Conservation (phyloP, 2,888 invertebrate genomes). For the Sphaerophoria rueppellii region DNA sequence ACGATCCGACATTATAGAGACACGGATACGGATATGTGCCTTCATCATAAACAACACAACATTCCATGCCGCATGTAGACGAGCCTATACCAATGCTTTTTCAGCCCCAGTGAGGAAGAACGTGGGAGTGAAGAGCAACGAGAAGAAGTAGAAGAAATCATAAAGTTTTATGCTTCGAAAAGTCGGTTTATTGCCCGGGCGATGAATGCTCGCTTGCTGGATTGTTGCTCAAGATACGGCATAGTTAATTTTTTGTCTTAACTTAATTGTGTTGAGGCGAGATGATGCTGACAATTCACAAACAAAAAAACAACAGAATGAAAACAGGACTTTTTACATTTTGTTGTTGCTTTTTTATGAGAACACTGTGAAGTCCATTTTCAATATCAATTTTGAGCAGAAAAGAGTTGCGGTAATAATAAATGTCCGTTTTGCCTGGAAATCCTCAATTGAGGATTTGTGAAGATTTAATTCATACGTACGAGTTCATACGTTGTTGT, state of each 20-base stretch:
- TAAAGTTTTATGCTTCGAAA: conserved; percentile 71
- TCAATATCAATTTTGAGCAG: conserved; percentile 1
- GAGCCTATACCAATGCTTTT: conserved; percentile 20
- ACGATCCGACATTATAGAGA: conserved; percentile 36
- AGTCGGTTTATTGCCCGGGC: conserved; percentile 67
- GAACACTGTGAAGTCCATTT: not conserved
- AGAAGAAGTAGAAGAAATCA: conserved; percentile 63
- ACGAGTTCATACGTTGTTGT: no score
- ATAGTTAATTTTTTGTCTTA: conserved; percentile 58
- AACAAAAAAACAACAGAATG: not conserved
- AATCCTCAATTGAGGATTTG: no score
- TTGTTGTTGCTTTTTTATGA: conserved; percentile 21
- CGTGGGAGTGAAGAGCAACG: not conserved
- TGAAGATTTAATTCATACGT: no score
- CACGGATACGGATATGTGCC: conserved; percentile 47
- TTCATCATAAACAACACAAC: conserved; percentile 40
- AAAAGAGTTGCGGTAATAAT: no score
- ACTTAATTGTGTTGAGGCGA: not conserved
- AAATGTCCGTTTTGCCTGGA: no score
- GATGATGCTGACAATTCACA: conserved; percentile 64
- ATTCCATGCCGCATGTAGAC: conserved; percentile 34
- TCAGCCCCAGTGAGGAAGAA: conserved; percentile 25
- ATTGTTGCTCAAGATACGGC: conserved; percentile 41
- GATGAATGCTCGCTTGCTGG: conserved; percentile 50
- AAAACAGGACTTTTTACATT: conserved; percentile 39